A percentile compares a stretch with the other conserved stretches of the same genome.
phyloP scores from a whole-genome alignment of 2,113 vertebrate species.

The Actenoides hombroni region DNA sequence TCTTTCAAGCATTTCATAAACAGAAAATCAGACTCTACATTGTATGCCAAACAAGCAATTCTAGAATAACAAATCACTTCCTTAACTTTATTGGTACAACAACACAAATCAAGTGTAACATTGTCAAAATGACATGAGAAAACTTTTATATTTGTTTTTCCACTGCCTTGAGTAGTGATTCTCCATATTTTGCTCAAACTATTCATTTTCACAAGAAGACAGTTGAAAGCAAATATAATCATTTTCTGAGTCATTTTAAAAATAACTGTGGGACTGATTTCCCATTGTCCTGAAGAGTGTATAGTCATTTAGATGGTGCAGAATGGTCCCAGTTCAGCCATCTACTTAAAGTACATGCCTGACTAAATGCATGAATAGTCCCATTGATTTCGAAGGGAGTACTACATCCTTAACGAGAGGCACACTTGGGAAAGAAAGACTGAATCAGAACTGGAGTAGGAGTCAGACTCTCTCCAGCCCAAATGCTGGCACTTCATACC shows the following conservation, averaged over 20 bases:
- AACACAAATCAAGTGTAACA: neutral
- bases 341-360: neutral
- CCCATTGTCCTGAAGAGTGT: neutral
- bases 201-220: constrained; percentile 1
- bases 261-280: constrained; percentile 32
- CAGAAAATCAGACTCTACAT: neutral
- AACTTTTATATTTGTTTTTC: neutral
- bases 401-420: neutral
- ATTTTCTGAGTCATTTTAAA: constrained; percentile 33
- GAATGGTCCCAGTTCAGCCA: constrained; percentile 34
- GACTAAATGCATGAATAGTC: neutral
- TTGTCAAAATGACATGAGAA: neutral
- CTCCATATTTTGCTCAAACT: neutral
- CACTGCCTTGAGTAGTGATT: neutral
- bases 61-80: neutral
- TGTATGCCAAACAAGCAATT: neutral
- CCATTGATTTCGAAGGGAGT: neutral
- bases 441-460: neutral
- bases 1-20: neutral
- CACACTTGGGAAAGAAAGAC: neutral
- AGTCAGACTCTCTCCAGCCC: neutral
- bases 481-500: neutral
- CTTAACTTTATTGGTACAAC: neutral
- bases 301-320: neutral
- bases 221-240: neutral